phyloP scores from a whole-genome alignment of 1,140 invertebrate species.

The Aplysia californica region DNA sequence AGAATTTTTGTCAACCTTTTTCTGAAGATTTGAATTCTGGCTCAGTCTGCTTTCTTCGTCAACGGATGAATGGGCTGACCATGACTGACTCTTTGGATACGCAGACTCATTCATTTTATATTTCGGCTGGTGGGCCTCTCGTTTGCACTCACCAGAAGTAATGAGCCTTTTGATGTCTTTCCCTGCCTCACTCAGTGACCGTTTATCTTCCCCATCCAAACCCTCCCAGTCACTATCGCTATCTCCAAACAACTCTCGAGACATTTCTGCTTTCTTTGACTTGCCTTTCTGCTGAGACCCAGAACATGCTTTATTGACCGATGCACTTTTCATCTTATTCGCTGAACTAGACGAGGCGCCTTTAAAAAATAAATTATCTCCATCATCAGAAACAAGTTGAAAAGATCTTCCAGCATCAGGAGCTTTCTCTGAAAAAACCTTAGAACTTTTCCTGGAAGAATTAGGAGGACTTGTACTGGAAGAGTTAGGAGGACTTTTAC shows the following conservation, averaged over 20 bases:
- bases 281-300: not conserved
- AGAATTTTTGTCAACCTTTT: conserved; percentile 19
- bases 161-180: conserved; percentile 49
- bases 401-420: not conserved
- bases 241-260: conserved; percentile 50
- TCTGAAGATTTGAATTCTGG: not conserved
- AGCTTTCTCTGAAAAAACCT: not conserved
- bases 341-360: not conserved
- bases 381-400: not conserved
- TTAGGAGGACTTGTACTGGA: not conserved
- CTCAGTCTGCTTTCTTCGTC: not conserved
- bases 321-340: not conserved
- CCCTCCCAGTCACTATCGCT: conserved; percentile 64
- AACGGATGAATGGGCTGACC: not conserved
- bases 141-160: conserved; percentile 30
- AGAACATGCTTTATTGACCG: not conserved
- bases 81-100: not conserved
- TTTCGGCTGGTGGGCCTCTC: conserved; percentile 39
- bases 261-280: conserved; percentile 16
- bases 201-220: conserved; percentile 54
- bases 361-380: conserved; percentile 34
- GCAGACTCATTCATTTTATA: conserved; percentile 20
- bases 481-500: not conserved
- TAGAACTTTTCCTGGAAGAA: not conserved
- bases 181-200: conserved; percentile 45